Evolutionary conservation across 2,888 invertebrate genomes (phyloP).

Genomic region (Caenorhabditis wallacei): DNA sequence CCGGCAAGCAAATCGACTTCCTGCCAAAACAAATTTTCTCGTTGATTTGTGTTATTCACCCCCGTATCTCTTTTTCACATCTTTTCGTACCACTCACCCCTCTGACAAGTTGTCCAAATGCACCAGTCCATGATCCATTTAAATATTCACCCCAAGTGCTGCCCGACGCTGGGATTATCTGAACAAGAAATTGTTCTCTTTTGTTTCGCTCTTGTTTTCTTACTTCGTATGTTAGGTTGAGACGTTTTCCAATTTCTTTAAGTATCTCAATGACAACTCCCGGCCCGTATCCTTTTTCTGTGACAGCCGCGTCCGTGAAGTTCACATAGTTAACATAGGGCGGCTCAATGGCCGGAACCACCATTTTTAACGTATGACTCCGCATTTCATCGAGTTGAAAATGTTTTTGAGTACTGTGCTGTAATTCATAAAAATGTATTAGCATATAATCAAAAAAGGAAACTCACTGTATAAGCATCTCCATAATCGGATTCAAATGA

Average conservation of each 20-base stretch:
- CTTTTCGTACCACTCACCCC: slow-evolving; percentile 59
- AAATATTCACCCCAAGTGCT: slow-evolving; percentile 70
- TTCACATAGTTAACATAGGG: slow-evolving; percentile 82
- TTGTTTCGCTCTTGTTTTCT: slow-evolving; percentile 50
- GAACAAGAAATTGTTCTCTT: background rate
- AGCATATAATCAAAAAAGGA: background rate
- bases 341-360: slow-evolving; percentile 75
- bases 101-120: slow-evolving; percentile 73
- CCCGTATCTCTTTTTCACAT: background rate
- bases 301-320: slow-evolving; percentile 71
- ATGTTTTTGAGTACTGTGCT: slow-evolving; percentile 65
- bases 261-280: slow-evolving; percentile 81
- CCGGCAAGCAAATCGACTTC: slow-evolving; percentile 80
- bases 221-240: slow-evolving; percentile 78
- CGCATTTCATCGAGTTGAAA: slow-evolving; percentile 40
- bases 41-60: slow-evolving; percentile 1
- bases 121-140: slow-evolving; percentile 79
- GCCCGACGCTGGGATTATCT: slow-evolving; percentile 61
- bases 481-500: slow-evolving; percentile 58
- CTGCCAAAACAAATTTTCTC: slow-evolving; percentile 47
- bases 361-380: slow-evolving; percentile 66
- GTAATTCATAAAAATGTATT: slow-evolving; percentile 22
- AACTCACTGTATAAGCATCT: slow-evolving; percentile 60
- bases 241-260: slow-evolving; percentile 73
- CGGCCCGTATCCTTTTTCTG: slow-evolving; percentile 78